These are phyloP conservation scores for Hyperoplus lanceolatus DNA, from an alignment of 2,797 vertebrate genomes.

Conservation along the genomic window DNA sequence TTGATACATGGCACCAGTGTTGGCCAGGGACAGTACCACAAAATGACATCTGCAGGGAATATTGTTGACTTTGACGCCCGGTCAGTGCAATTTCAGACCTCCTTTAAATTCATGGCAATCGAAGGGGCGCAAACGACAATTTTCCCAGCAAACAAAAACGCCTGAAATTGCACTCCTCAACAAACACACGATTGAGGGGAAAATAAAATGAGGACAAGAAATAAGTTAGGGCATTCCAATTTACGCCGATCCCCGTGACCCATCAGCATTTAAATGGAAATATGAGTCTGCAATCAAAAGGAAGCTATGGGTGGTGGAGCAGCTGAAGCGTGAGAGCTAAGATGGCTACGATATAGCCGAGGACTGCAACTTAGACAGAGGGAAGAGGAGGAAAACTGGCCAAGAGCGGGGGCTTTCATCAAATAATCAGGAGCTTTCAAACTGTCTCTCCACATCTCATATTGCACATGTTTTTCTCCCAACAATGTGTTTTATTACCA, in stretches of 20 bases:
- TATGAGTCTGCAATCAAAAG: slow-evolving; percentile 79
- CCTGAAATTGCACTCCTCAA: slow-evolving; percentile 61
- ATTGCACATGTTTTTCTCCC: slow-evolving; percentile 21
- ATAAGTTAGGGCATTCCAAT: slow-evolving; percentile 73
- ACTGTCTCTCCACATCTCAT: slow-evolving; percentile 53
- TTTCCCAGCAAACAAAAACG: slow-evolving; percentile 73
- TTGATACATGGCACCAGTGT: slow-evolving; percentile 17
- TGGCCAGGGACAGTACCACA: slow-evolving; percentile 27
- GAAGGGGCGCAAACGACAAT: slow-evolving; percentile 62
- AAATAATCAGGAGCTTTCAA: slow-evolving; percentile 77
- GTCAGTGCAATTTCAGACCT: slow-evolving; percentile 72
- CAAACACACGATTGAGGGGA: slow-evolving; percentile 42
- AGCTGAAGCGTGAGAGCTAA: slow-evolving; percentile 48
- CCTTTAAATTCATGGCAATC: slow-evolving; percentile 84
- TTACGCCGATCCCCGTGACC: slow-evolving; percentile 67
- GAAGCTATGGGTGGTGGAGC: slow-evolving; percentile 61
- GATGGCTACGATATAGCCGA: slow-evolving; percentile 34
- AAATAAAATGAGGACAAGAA: slow-evolving; percentile 6
- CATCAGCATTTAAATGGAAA: slow-evolving; percentile 88
- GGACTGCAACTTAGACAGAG: slow-evolving; percentile 26
- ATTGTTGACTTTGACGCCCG: slow-evolving; percentile 55
- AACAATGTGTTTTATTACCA: slow-evolving; percentile 51
- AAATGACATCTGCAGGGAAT: slow-evolving; percentile 75
- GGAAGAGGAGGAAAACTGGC: slow-evolving; percentile 34
- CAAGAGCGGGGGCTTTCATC: slow-evolving; percentile 55